Conservation (phyloP, 2,797 vertebrate genomes). For the Mormyrops attenuatus region DNA sequence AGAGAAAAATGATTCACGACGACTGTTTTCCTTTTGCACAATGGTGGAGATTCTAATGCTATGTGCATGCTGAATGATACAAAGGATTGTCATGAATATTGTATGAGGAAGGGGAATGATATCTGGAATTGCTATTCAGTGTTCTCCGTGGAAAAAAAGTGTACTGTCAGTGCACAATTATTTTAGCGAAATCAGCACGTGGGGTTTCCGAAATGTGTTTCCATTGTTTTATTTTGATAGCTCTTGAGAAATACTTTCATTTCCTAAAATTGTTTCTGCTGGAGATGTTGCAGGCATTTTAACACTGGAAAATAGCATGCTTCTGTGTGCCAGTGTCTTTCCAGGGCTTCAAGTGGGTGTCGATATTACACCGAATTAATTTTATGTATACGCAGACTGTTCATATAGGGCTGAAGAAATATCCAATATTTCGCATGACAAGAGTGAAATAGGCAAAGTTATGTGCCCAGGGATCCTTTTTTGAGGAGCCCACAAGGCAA, state of each 20-base stretch:
- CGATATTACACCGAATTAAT: slow-evolving; percentile 14
- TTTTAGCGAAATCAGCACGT: slow-evolving; percentile 19
- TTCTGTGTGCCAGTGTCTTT: neutral
- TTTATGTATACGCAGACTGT: neutral
- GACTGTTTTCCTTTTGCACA: slow-evolving; percentile 27
- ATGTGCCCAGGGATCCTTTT: neutral
- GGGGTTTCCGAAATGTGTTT: neutral
- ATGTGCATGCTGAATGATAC: slow-evolving; percentile 19
- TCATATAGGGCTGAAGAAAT: neutral
- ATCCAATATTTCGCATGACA: slow-evolving; percentile 4
- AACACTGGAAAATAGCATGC: neutral
- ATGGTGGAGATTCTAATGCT: slow-evolving; percentile 31
- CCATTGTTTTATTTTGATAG: slow-evolving; percentile 11
- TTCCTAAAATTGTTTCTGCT: slow-evolving; percentile 4
- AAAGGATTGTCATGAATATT: slow-evolving; percentile 26
- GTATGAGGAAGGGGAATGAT: slow-evolving; percentile 23
- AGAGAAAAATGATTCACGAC: slow-evolving; percentile 11
- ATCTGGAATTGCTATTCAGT: slow-evolving; percentile 16
- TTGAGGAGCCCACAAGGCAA: neutral
- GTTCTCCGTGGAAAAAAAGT: slow-evolving; percentile 3
- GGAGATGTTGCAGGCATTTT: slow-evolving; percentile 5
- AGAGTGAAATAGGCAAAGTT: neutral
- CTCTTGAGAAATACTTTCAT: slow-evolving; percentile 2
- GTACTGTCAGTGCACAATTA: slow-evolving; percentile 9
- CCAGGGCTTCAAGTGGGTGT: neutral